Evolutionary conservation across 2,888 invertebrate species (phyloP), one percentile per base, ranked within the genome.

Genomic region (Patella caerulea): DNA sequence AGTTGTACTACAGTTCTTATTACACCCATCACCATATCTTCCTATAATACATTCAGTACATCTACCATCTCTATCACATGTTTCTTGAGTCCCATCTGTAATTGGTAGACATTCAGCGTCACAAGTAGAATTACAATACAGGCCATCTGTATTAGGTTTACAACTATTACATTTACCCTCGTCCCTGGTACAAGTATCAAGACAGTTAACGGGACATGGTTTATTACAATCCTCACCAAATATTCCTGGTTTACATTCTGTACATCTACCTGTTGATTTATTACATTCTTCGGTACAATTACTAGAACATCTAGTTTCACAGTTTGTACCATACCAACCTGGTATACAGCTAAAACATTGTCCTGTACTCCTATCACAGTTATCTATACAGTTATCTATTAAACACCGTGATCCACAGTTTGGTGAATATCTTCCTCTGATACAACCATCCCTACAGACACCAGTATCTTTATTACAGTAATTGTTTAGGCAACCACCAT

Each of bases 161-260:
- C 45, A 45, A 9, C 45, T 9, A 45, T 45, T 45, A 45, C 45
- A 45, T 45, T 1, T 45, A 45, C 45, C 45, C 7, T 45, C 9
- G 9, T 45, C 45, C 45, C 45, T 45, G 45, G 45, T 45, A 45
- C 45, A 45, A 45, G 45, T 45, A 45, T 45, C 9, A 45, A 45
- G 45, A 45, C 45, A 45, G 45, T 45, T 45, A 45, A 45, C 45
- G 9, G 45, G 45, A 45, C 45, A 45, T 45, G 45, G 7, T 65
- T 65, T 19, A 65, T 65, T 19, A 65, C 65, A 65, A 65, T 65
- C n/a, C 19, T 65, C 17, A 65, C 65, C 65, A 65, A 65, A 65
- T 65, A 15, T 65, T 5, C 65, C 65, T 65, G 65, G 2, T 65
- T 65, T 65, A 65, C 65, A 65, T n/a, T n/a, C n/a, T 65, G n/a